Evolutionary conservation across 1,140 invertebrate genomes (phyloP).

Genomic region (Drosophila willistoni): DNA sequence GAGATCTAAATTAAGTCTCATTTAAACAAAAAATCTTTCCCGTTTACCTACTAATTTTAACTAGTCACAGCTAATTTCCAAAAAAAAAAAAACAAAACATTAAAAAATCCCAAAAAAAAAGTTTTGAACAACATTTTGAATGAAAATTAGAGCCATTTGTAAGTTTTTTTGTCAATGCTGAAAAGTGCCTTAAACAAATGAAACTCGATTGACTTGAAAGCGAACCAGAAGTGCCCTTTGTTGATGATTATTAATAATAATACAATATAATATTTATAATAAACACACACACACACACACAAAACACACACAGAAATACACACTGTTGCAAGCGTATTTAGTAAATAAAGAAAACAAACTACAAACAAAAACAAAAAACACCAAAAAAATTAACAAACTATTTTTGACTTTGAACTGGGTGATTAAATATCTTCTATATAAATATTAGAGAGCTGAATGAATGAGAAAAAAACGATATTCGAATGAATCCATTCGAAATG

Average conservation of each 20-base stretch:
- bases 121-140: neutral
- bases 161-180: constrained; percentile 29
- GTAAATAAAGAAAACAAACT: constrained; percentile 62
- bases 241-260: constrained; percentile 55
- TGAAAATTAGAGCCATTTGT: constrained; percentile 34
- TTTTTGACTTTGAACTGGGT: neutral
- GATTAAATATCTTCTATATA: too few relatives aligned
- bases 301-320: constrained; percentile 67
- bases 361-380: constrained; percentile 63
- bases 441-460: too few relatives aligned
- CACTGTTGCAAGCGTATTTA: constrained; percentile 79
- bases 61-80: constrained; percentile 81
- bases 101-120: constrained; percentile 24
- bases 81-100: constrained; percentile 50
- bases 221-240: constrained; percentile 52
- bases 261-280: constrained; percentile 55
- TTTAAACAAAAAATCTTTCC: constrained; percentile 52
- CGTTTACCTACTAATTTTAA: constrained; percentile 80
- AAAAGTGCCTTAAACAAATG: constrained; percentile 68
- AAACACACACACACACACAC: constrained; percentile 50
- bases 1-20: constrained; percentile 48
- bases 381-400: constrained; percentile 22
- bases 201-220: constrained; percentile 60
- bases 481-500: too few relatives aligned
- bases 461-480: too few relatives aligned